Percentiles rank a stretch among this genome's conserved stretches.
Evolutionary conservation across 2,113 vertebrate genomes (phyloP).

Genomic region (Microtus ochrogaster): DNA sequence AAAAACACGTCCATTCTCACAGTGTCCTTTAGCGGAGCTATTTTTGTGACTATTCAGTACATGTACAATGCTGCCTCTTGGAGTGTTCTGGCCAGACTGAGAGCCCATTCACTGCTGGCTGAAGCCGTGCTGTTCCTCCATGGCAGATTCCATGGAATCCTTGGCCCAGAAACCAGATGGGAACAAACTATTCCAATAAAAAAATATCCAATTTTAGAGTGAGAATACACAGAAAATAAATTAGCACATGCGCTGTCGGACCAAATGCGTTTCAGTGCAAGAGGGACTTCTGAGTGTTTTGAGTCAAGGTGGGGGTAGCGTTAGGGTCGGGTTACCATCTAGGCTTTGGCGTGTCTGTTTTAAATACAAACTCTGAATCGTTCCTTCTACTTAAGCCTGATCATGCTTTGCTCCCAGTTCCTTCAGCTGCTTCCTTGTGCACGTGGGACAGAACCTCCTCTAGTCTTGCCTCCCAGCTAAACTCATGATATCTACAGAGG

Average conservation of each 20-base stretch:
- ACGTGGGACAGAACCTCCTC: not conserved
- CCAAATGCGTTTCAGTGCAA: not conserved
- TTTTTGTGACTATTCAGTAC: constrained; percentile 70
- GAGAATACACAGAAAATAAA: constrained; percentile 1
- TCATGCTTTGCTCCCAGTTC: not conserved
- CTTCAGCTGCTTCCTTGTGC: not conserved
- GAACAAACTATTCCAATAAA: constrained; percentile 60
- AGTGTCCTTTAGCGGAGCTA: constrained; percentile 69
- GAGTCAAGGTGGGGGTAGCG: not conserved
- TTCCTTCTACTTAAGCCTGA: constrained; percentile 5
- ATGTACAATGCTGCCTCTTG: constrained; percentile 48
- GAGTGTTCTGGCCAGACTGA: not conserved
- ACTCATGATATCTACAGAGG: not conserved
- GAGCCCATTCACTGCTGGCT: constrained; percentile 34
- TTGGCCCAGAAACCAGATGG: constrained; percentile 49
- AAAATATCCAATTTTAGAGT: constrained; percentile 60
- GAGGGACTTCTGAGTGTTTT: not conserved
- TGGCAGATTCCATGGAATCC: constrained; percentile 27
- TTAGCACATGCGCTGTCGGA: not conserved
- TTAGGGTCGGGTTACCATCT: not conserved
- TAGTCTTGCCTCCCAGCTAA: not conserved
- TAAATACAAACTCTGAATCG: not conserved
- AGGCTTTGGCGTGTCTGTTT: not conserved
- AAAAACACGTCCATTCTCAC: constrained; percentile 49
- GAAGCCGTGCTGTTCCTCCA: not conserved